These are phyloP conservation scores for Lasius fuliginosus DNA, from an alignment of 2,888 invertebrate species.

Conservation along the genomic window DNA sequence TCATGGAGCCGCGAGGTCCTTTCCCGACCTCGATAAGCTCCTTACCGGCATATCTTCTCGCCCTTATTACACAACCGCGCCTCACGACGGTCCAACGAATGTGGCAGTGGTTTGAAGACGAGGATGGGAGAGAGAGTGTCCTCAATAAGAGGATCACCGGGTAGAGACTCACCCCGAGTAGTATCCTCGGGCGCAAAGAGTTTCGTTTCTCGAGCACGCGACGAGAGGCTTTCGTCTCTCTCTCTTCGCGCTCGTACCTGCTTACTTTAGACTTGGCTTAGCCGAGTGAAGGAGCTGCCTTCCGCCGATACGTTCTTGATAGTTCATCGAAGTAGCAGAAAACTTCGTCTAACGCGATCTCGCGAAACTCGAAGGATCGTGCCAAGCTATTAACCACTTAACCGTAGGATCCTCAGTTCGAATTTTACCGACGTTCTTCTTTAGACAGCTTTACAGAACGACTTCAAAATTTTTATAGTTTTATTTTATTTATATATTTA, in stretches of 20 bases:
- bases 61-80: constrained; percentile 78
- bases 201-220: constrained; percentile 69
- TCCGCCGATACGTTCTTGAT: constrained; percentile 36
- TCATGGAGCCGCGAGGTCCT: constrained; percentile 59
- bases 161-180: constrained; percentile 48
- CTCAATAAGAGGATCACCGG: constrained; percentile 78
- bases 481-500: not conserved
- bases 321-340: constrained; percentile 22
- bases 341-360: constrained; percentile 16
- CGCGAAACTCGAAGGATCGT: constrained; percentile 7
- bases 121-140: constrained; percentile 45
- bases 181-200: constrained; percentile 56
- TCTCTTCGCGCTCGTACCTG: constrained; percentile 47
- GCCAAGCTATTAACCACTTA: constrained; percentile 26
- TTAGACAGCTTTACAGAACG: not conserved
- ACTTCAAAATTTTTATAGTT: not conserved
- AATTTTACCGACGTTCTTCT: not conserved
- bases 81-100: constrained; percentile 64
- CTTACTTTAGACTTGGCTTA: constrained; percentile 62
- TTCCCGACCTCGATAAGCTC: constrained; percentile 73
- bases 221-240: constrained; percentile 69
- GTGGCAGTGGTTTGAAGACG: constrained; percentile 34
- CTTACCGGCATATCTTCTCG: constrained; percentile 78
- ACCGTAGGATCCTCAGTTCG: not conserved
- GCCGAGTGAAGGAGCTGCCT: constrained; percentile 54